phyloP scores from a whole-genome alignment of 1,140 invertebrate genomes.

The Rhizoglyphus robini region DNA sequence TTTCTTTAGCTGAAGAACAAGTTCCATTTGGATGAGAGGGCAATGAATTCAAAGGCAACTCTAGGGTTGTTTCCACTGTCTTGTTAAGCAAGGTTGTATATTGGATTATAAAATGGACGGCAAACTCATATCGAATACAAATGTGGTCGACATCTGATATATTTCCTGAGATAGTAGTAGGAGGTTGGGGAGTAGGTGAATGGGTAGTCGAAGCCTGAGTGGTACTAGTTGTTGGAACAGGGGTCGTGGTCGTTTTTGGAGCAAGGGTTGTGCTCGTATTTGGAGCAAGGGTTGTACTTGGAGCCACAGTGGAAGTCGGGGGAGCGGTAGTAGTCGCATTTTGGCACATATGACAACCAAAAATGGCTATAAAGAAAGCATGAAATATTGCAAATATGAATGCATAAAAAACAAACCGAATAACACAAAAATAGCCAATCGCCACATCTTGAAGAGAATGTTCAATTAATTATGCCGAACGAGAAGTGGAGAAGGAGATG shows the following conservation, averaged over 20 bases:
- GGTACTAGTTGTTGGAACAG: conserved; percentile 2
- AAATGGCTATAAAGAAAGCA: background rate
- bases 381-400: background rate
- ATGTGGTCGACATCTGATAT: conserved; percentile 3
- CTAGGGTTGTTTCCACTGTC: background rate
- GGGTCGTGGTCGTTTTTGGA: background rate
- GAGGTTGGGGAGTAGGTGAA: background rate
- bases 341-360: conserved; percentile 4
- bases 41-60: background rate
- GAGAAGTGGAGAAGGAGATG: background rate
- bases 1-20: background rate
- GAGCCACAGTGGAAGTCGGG: background rate
- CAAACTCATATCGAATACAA: conserved; percentile 7
- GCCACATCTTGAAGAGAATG: background rate
- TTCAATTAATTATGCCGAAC: background rate
- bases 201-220: background rate
- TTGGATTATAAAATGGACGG: background rate
- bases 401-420: background rate
- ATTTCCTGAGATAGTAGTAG: background rate
- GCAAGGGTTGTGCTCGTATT: background rate
- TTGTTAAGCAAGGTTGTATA: background rate
- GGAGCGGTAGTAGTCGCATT: background rate
- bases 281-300: background rate
- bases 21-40: background rate
- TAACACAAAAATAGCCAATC: background rate